A percentile compares a stretch with the other conserved stretches of the same genome.
Evolutionary conservation across 2,888 invertebrate genomes (phyloP).

Genomic region (Cantharis rufa): DNA sequence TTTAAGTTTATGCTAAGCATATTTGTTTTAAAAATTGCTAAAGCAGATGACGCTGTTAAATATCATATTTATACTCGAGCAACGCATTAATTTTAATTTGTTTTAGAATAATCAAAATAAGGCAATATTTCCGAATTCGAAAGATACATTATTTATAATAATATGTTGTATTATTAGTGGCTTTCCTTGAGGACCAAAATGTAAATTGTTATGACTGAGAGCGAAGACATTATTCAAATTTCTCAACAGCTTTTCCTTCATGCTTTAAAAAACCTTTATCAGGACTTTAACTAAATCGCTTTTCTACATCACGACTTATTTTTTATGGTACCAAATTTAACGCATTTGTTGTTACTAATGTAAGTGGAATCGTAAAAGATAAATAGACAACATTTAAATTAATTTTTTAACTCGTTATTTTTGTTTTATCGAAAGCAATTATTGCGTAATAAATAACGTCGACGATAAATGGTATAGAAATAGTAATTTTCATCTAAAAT

Average conservation of each 20-base stretch:
- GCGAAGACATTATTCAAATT: slow-evolving; percentile 2
- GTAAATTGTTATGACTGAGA: slow-evolving; percentile 1
- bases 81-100: neutral
- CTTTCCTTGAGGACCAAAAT: neutral
- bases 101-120: neutral
- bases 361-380: too few relatives aligned
- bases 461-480: neutral
- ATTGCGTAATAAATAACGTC: neutral
- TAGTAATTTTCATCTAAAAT: slow-evolving; percentile 9
- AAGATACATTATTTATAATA: neutral
- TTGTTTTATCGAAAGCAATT: neutral
- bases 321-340: neutral
- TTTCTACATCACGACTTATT: neutral
- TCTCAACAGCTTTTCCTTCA: neutral
- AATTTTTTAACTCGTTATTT: neutral
- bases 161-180: neutral
- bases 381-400: neutral
- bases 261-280: neutral
- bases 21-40: neutral
- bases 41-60: neutral
- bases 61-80: neutral
- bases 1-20: neutral
- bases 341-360: neutral
- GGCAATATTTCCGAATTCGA: neutral
- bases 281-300: neutral